A percentile compares a stretch with the other conserved stretches of the same genome.
Evolutionary conservation across 64 coral and sea anemone species (phyloP).

Genomic region (Catalaphyllia jardinei): DNA sequence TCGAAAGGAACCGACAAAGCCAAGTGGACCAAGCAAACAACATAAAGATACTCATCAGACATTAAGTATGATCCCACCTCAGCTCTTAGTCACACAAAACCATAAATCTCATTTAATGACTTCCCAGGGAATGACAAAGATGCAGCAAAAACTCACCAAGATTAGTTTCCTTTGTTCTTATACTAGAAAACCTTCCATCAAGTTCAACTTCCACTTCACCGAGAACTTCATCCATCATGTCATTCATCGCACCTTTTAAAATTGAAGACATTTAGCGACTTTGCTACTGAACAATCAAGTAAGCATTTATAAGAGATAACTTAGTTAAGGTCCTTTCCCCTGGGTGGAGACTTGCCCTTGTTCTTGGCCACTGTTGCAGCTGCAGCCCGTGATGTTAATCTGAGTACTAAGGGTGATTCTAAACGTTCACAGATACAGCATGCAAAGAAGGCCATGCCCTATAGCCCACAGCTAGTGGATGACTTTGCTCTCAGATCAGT

Average conservation of each 20-base stretch:
- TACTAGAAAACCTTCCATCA: conserved; percentile 82
- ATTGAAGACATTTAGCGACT: neutral
- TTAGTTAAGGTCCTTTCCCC: neutral
- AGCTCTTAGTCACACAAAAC: neutral
- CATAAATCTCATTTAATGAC: neutral
- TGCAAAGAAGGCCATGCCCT: too few species aligned
- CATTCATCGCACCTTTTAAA: conserved; percentile 66
- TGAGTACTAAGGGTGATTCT: too few species aligned
- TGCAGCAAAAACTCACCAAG: conserved; percentile 32
- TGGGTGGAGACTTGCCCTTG: too few species aligned
- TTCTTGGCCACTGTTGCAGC: too few species aligned
- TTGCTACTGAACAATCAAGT: neutral
- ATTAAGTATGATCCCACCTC: too few species aligned
- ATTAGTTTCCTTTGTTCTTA: conserved; percentile 84
- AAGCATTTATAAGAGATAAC: neutral
- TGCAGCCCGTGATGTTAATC: too few species aligned
- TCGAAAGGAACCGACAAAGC: too few species aligned
- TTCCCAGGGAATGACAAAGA: neutral
- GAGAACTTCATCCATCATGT: conserved; percentile 81
- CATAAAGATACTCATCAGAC: too few species aligned
- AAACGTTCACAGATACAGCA: too few species aligned
- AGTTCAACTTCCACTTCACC: conserved; percentile 81
- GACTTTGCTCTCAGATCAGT: neutral
- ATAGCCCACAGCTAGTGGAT: too few species aligned
- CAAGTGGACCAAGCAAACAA: too few species aligned